These are phyloP conservation scores for Ostrea edulis DNA, from an alignment of 1,140 invertebrate species.

Conservation along the genomic window DNA sequence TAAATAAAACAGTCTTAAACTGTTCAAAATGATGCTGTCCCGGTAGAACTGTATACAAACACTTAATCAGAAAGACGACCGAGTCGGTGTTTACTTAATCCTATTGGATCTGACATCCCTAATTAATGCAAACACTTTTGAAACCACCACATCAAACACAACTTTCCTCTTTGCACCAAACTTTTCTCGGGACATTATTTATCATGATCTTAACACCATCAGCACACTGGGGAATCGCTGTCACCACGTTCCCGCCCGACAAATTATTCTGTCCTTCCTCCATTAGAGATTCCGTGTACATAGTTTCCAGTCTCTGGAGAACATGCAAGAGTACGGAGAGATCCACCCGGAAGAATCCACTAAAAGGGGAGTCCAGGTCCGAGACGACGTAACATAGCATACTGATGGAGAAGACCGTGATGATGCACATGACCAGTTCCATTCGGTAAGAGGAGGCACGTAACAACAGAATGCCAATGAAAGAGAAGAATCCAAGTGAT, in stretches of 20 bases:
- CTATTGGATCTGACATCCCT: too few relatives aligned
- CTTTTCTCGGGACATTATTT: not conserved
- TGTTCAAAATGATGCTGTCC: too few relatives aligned
- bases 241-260: not conserved
- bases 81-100: too few relatives aligned
- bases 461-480: conserved; percentile 69
- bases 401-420: conserved; percentile 73
- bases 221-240: not conserved
- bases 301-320: conserved; percentile 59
- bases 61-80: too few relatives aligned
- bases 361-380: conserved; percentile 71
- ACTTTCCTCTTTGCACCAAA: conserved; percentile 3
- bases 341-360: conserved; percentile 72
- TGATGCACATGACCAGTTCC: conserved; percentile 72
- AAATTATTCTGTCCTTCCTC: conserved; percentile 9
- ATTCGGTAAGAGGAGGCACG: conserved; percentile 65
- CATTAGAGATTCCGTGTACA: conserved; percentile 57
- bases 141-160: not conserved
- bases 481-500: conserved; percentile 70
- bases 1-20: too few relatives aligned
- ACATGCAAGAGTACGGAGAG: conserved; percentile 63
- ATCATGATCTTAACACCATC: not conserved
- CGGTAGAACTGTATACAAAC: too few relatives aligned
- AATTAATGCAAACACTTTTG: too few relatives aligned
- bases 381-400: conserved; percentile 75